A percentile compares a stretch with the other conserved stretches of the same genome.
These are phyloP conservation scores for Chaetogeoica ovagalla DNA, from an alignment of 2,888 invertebrate genomes.

Conservation along the genomic window DNA sequence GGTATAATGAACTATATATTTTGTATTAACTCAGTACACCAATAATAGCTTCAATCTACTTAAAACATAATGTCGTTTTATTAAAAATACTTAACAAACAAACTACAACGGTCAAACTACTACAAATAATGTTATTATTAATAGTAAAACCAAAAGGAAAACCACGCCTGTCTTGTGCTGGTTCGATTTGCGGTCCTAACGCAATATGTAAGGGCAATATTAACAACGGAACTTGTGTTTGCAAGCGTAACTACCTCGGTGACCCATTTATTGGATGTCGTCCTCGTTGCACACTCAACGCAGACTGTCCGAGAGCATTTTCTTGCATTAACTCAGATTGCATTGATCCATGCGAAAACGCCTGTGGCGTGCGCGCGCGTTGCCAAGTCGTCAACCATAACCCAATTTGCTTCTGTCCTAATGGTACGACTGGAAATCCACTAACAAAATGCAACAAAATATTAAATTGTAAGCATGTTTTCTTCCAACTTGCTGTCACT, in stretches of 20 bases:
- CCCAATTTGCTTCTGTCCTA: slow-evolving; percentile 80
- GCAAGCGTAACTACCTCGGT: slow-evolving; percentile 66
- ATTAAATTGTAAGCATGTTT: slow-evolving; percentile 41
- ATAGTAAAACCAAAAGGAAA: slow-evolving; percentile 58
- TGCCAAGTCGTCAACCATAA: slow-evolving; percentile 64
- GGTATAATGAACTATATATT: background rate
- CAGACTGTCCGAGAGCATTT: slow-evolving; percentile 74
- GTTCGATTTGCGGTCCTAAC: slow-evolving; percentile 69
- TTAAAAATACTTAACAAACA: slow-evolving; percentile 30
- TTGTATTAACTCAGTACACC: slow-evolving; percentile 8
- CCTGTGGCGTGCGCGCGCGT: slow-evolving; percentile 61
- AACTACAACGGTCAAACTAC: slow-evolving; percentile 18
- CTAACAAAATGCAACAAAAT: slow-evolving; percentile 71
- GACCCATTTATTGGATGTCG: slow-evolving; percentile 66
- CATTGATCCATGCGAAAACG: slow-evolving; percentile 74
- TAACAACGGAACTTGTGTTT: slow-evolving; percentile 64
- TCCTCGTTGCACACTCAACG: slow-evolving; percentile 76
- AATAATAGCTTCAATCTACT: slow-evolving; percentile 19
- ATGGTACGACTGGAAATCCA: slow-evolving; percentile 77
- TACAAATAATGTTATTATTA: slow-evolving; percentile 36
- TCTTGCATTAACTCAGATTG: slow-evolving; percentile 74
- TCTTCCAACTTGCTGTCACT: slow-evolving; percentile 10
- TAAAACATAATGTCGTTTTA: background rate
- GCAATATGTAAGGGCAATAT: slow-evolving; percentile 65
- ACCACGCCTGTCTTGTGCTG: slow-evolving; percentile 69